A percentile compares a stretch with the other conserved stretches of the same genome.
phyloP scores from a whole-genome alignment of 2,113 vertebrate species.

The Lycocorax pyrrhopterus region DNA sequence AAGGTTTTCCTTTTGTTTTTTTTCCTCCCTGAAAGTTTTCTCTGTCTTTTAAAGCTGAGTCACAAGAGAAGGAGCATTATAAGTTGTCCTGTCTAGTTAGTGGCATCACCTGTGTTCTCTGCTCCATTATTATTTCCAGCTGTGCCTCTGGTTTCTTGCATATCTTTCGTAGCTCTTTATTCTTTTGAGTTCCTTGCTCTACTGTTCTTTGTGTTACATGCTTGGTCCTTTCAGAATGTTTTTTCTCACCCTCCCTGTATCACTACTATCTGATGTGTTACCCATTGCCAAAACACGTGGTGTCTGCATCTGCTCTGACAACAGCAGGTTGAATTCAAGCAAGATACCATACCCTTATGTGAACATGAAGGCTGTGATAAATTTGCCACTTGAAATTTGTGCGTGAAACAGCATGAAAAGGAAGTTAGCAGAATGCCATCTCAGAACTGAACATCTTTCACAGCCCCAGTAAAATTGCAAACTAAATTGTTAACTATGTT shows the following conservation, averaged over 20 bases:
- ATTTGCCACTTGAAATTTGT: conserved; percentile 39
- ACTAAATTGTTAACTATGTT: neutral
- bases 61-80: neutral
- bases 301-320: conserved; percentile 53
- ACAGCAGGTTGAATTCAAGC: conserved; percentile 46
- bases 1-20: neutral
- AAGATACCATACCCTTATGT: conserved; percentile 20
- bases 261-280: conserved; percentile 39
- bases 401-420: neutral
- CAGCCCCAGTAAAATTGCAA: neutral
- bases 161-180: neutral
- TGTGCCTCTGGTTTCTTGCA: neutral
- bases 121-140: neutral
- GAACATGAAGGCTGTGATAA: conserved; percentile 19
- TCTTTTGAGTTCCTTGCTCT: neutral
- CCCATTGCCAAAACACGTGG: conserved; percentile 33
- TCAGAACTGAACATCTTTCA: neutral
- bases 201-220: neutral
- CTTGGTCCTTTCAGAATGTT: conserved; percentile 36
- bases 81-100: neutral
- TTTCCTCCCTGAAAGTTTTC: neutral
- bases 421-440: conserved; percentile 13
- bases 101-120: neutral
- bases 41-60: neutral
- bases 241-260: conserved; percentile 34